Evolutionary conservation across 2,113 vertebrate species (phyloP).

Genomic region (Noctilio leporinus): DNA sequence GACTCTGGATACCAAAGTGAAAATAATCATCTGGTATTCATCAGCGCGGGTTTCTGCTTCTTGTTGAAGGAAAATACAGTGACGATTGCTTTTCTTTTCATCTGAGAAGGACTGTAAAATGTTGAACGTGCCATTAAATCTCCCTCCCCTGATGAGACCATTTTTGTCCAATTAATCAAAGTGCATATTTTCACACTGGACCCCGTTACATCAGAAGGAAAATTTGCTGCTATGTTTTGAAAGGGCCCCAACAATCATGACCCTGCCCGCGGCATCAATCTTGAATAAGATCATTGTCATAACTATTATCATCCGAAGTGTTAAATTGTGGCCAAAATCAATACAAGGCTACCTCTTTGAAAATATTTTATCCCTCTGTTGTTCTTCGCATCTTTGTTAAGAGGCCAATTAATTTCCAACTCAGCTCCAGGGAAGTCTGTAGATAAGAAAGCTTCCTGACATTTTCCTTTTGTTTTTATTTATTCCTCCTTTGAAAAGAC

Average conservation of each 20-base stretch:
- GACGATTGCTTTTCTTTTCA: constrained; percentile 65
- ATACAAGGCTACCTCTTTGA: constrained; percentile 66
- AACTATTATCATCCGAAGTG: constrained; percentile 80
- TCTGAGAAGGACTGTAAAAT: constrained; percentile 64
- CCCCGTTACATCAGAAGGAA: constrained; percentile 73
- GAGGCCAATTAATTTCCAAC: constrained; percentile 69
- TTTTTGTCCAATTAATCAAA: constrained; percentile 74
- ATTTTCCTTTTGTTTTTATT: background rate
- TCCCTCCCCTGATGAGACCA: constrained; percentile 26
- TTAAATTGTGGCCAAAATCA: constrained; percentile 81
- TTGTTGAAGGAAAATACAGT: constrained; percentile 34
- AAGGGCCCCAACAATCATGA: constrained; percentile 67
- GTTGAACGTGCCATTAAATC: constrained; percentile 47
- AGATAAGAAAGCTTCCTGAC: background rate
- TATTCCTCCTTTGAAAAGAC: constrained; percentile 26
- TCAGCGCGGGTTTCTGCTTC: constrained; percentile 48
- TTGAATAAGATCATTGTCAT: constrained; percentile 79
- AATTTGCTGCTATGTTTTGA: constrained; percentile 64
- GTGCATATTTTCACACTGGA: constrained; percentile 70
- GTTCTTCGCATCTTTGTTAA: constrained; percentile 70
- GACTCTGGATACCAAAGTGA: constrained; percentile 27
- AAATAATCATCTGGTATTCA: constrained; percentile 55
- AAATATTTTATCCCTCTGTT: constrained; percentile 68
- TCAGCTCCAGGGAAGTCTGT: constrained; percentile 44
- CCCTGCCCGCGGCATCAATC: constrained; percentile 76